Evolutionary conservation across 2,888 invertebrate species (phyloP), one percentile per base, ranked within the genome.

Genomic region (Cephus spinipes): DNA sequence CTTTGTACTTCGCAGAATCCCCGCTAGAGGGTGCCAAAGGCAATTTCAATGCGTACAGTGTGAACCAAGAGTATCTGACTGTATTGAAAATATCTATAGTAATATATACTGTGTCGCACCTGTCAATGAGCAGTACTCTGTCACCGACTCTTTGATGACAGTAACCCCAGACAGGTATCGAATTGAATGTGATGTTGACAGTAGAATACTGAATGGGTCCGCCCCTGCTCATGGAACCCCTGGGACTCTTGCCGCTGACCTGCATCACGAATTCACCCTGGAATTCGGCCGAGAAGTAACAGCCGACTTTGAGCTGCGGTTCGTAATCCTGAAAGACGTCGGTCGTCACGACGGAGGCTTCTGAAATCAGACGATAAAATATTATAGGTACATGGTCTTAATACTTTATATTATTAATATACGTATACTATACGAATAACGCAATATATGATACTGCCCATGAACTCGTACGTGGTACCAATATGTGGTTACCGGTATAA

Each of bases 221-320:
- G n/a, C 91, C 91, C 12, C 90, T 90, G 81, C 90, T 91, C 73
- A 88, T 88, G 40, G 90, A 87, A 87, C 89, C 88, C 88, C 83
- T 85, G 78, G 85, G 85, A 81, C 87, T 87, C 81, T 85, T 85
- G 78, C 88, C 89, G 83, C 88, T 90, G 83, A 91, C 92, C 90
- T 95, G 95, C 92, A 94, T 94, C 82, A 94, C 91, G 88, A 93
- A 95, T 82, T 94, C 93, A 35, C 95, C 95, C 91, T 95, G 94
- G 84, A 94, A 93, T 89, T 94, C 94, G 79, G 93, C 93, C 34
- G 94, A 93, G 89, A 95, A 95, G 89, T 94, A 95, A 89, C 95
- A 95, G 68, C 93, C 92, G 73, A 92, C 92, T 81, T 85, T 87
- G 82, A 87, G 85, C 77, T 86, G 85, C 9, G 87, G 86, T 75